Conservation (phyloP, 92 coral and sea anemone species). For the Actinernus sp. region DNA sequence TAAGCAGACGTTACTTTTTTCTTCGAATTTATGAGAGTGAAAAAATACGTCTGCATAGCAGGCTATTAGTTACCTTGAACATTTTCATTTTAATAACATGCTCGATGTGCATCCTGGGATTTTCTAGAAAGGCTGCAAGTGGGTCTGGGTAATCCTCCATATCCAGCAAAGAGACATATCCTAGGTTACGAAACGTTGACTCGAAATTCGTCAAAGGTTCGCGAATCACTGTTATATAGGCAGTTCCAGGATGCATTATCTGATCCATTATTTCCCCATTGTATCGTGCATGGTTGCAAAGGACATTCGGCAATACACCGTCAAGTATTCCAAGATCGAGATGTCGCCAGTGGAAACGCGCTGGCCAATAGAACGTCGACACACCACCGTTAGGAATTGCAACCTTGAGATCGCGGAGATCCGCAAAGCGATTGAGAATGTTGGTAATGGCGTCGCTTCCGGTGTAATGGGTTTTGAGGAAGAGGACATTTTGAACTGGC, state of each 20-base stretch:
- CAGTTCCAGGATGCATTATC: constrained; percentile 85
- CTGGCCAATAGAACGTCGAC: constrained; percentile 97
- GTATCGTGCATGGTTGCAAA: constrained; percentile 88
- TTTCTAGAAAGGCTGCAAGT: constrained; percentile 60
- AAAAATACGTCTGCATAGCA: too few relatives aligned
- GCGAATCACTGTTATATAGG: constrained; percentile 78
- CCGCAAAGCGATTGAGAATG: constrained; percentile 92
- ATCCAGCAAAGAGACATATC: constrained; percentile 64
- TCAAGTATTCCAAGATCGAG: constrained; percentile 83
- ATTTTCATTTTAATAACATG: constrained; percentile 66
- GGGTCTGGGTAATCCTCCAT: constrained; percentile 68
- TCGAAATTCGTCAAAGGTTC: constrained; percentile 78
- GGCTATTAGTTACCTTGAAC: constrained; percentile 88
- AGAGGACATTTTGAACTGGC: constrained; percentile 74
- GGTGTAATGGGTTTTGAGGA: constrained; percentile 95
- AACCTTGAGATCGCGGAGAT: constrained; percentile 81
- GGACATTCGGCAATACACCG: constrained; percentile 89
- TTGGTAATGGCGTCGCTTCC: constrained; percentile 92
- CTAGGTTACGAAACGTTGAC: constrained; percentile 73
- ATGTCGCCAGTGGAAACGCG: constrained; percentile 92
- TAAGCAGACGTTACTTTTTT: too few relatives aligned
- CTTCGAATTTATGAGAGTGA: too few relatives aligned
- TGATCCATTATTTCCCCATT: constrained; percentile 87
- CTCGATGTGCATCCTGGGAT: constrained; percentile 70
- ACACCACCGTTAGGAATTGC: constrained; percentile 92